phyloP scores from a whole-genome alignment of 2,797 vertebrate genomes.

The Todus mexicanus region DNA sequence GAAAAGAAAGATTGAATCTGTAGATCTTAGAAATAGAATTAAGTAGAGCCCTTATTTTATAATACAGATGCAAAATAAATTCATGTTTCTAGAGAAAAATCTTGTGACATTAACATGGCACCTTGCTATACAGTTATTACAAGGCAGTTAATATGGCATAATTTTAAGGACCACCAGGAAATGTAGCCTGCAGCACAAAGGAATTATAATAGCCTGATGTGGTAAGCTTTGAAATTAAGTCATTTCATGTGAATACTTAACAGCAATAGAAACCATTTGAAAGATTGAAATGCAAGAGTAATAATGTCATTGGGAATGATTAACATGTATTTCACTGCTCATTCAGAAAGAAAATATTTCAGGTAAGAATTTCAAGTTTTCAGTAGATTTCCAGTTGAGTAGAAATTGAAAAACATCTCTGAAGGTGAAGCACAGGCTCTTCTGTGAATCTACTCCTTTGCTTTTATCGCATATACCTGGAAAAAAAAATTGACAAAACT shows the following conservation, averaged over 20 bases:
- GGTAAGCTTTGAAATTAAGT: background rate
- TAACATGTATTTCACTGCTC: background rate
- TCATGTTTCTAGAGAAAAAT: background rate
- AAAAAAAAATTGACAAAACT: background rate
- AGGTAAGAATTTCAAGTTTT: background rate
- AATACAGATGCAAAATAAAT: background rate
- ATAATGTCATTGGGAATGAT: background rate
- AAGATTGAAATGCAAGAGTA: background rate
- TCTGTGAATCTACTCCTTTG: background rate
- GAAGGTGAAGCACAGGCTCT: background rate
- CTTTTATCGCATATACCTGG: background rate
- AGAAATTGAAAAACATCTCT: background rate
- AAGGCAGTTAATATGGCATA: background rate
- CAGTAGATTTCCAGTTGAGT: background rate
- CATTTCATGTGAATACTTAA: slow-evolving; percentile 10
- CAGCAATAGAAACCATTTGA: background rate
- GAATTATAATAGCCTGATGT: background rate
- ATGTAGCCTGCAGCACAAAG: slow-evolving; percentile 17
- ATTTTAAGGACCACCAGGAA: slow-evolving; percentile 36
- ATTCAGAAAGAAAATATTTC: background rate
- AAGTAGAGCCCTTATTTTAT: background rate
- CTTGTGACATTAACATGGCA: background rate
- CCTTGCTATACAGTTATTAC: background rate
- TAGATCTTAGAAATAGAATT: background rate
- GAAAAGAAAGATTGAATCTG: background rate